These are phyloP conservation scores for Pelochelys cantorii DNA, from an alignment of 2,797 vertebrate genomes.

Conservation along the genomic window DNA sequence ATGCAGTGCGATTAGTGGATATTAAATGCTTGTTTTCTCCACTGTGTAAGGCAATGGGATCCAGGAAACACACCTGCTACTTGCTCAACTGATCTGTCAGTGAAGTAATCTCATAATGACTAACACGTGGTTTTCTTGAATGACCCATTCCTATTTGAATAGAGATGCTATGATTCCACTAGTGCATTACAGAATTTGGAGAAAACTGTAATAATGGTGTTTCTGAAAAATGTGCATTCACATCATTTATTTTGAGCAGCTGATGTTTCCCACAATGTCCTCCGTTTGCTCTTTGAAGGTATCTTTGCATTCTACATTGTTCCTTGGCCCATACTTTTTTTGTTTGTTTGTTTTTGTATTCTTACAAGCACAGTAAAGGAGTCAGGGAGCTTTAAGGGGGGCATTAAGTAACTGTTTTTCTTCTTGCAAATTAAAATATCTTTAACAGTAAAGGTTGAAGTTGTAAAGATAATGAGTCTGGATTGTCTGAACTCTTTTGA, in stretches of 20 bases:
- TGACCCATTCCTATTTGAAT: not conserved
- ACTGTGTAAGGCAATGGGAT: not conserved
- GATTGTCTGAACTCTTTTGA: not conserved
- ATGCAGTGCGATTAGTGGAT: not conserved
- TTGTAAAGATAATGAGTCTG: not conserved
- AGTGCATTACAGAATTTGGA: not conserved
- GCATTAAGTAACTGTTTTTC: not conserved
- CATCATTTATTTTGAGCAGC: not conserved
- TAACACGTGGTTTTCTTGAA: not conserved
- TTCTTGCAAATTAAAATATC: too few species aligned
- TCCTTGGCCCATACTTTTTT: not conserved
- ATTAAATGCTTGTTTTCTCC: not conserved
- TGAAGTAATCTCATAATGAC: not conserved
- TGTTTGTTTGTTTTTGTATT: not conserved
- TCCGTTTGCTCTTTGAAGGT: not conserved
- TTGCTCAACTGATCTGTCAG: not conserved
- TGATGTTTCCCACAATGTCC: not conserved
- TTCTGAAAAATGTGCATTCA: not conserved
- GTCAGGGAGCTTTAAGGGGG: not conserved
- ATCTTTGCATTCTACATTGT: not conserved
- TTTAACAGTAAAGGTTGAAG: not conserved
- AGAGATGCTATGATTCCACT: not conserved
- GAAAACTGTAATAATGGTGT: not conserved
- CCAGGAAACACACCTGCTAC: not conserved
- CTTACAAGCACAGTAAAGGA: accelerated